Evolutionary conservation across 2,888 invertebrate species (phyloP), one percentile per base, ranked within the genome.

Genomic region (Drosophila dives): DNA sequence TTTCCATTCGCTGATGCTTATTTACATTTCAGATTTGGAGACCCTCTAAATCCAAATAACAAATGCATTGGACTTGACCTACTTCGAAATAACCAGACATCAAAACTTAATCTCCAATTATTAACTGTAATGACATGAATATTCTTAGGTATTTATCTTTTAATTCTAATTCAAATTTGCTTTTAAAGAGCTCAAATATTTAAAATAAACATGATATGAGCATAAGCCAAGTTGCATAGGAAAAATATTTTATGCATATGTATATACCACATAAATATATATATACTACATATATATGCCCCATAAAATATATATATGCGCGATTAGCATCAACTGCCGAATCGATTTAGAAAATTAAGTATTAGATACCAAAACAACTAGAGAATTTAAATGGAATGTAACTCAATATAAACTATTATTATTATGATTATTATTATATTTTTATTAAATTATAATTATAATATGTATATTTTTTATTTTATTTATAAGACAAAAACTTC

Each of bases 1-100:
- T 34, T 53, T 38, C 55, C 34, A 53, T 53, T 54, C n/a, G 50
- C 55, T 32, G 60, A 62, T 66, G 66, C 62, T 58, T 80, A 69
- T 71, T 65, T 62, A 67, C 51, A 48, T 4, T n/a, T 11, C n/a
- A 33, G 60, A 40, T 58, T 66, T 42, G 33, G 38, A 17, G 8
- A 0, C 15, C 7, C 8, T 10, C 49, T 64, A 36, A 42, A 40
- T 29, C 15, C 29, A 49, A 38, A 40, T 29, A 26, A 48, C 10
- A 45, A 56, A 26, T 49, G 60, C 26, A 20, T 54, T 51, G 32
- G 36, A 51, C 23, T 70, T 77, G 59, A 70, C 73, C 71, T 38
- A 69, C 26, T 69, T 61, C 12, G 11, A 53, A 36, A 38, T 12
- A 7, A 12, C 23, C 10, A 32, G 20, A 45, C 32, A 33, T 26